A percentile compares a stretch with the other conserved stretches of the same genome.
Evolutionary conservation across 64 coral and sea anemone genomes (phyloP).

Genomic region (Platygyra sinensis): DNA sequence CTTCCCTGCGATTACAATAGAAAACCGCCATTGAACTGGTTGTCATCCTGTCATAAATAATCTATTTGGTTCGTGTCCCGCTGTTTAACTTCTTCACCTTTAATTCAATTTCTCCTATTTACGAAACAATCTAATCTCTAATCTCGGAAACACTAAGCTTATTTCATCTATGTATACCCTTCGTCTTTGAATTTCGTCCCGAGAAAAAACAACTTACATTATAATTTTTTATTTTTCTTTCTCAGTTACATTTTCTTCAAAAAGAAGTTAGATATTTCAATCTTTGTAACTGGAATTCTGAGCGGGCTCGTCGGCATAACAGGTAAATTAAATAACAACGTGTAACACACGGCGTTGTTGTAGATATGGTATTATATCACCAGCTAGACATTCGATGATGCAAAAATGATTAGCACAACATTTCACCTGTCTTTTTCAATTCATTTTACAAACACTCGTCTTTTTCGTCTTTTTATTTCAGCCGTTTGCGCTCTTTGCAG

Average conservation of each 20-base stretch:
- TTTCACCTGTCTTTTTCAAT: no score
- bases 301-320: conserved; percentile 88
- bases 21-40: no score
- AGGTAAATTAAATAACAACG: conserved; percentile 28
- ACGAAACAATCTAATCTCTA: no score
- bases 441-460: not conserved
- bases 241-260: conserved; percentile 55
- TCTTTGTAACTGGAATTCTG: conserved; percentile 83
- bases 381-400: not conserved
- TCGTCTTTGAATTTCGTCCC: no score
- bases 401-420: no score
- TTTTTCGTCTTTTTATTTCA: conserved; percentile 3
- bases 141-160: no score
- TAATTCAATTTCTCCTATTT: no score
- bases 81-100: no score
- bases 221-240: not conserved
- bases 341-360: not conserved
- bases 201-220: not conserved
- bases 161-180: no score
- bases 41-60: no score
- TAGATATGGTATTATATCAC: not conserved
- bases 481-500: conserved; percentile 81
- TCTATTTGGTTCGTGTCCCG: no score
- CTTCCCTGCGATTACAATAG: no score
- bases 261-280: conserved; percentile 55